A percentile compares a stretch with the other conserved stretches of the same genome.
Evolutionary conservation across 2,888 invertebrate genomes (phyloP).

Genomic region (Timandra comae): DNA sequence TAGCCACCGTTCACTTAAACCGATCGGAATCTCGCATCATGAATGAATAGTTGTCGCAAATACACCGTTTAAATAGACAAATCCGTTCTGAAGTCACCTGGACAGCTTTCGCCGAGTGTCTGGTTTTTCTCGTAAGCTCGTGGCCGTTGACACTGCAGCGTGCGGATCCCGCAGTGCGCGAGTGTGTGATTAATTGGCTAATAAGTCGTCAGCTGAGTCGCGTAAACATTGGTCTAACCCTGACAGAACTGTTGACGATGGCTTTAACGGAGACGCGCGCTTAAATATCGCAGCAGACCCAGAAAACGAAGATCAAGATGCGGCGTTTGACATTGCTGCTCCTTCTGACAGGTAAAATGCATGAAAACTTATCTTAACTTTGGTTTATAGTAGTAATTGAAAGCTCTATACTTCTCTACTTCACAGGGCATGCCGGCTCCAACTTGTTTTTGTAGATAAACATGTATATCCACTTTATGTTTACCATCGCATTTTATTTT

Average conservation of each 20-base stretch:
- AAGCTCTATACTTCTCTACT: too few relatives aligned
- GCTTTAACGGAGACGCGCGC: conserved; percentile 41
- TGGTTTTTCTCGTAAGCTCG: conserved; percentile 65
- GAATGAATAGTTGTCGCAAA: conserved; percentile 45
- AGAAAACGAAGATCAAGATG: conserved; percentile 50
- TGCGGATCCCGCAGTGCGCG: conserved; percentile 73
- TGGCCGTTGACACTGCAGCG: conserved; percentile 75
- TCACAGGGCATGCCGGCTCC: too few relatives aligned
- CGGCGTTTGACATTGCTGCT: conserved; percentile 58
- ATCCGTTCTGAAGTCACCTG: conserved; percentile 28
- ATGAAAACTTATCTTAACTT: conserved; percentile 5
- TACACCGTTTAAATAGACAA: conserved; percentile 27
- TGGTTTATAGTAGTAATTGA: too few relatives aligned
- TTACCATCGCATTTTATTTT: too few relatives aligned
- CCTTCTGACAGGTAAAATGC: conserved; percentile 59
- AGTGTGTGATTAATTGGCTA: conserved; percentile 73
- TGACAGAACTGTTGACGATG: conserved; percentile 51
- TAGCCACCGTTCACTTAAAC: conserved; percentile 47
- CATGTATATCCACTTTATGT: too few relatives aligned
- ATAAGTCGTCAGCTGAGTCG: conserved; percentile 68
- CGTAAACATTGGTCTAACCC: conserved; percentile 62
- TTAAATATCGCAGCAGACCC: conserved; percentile 35
- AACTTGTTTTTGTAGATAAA: too few relatives aligned
- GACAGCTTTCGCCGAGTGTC: conserved; percentile 63
- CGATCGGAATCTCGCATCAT: conserved; percentile 36